Base-by-base conservation (phyloP, 1,140 invertebrate genomes). In the Lepidurus packardi region DNA sequence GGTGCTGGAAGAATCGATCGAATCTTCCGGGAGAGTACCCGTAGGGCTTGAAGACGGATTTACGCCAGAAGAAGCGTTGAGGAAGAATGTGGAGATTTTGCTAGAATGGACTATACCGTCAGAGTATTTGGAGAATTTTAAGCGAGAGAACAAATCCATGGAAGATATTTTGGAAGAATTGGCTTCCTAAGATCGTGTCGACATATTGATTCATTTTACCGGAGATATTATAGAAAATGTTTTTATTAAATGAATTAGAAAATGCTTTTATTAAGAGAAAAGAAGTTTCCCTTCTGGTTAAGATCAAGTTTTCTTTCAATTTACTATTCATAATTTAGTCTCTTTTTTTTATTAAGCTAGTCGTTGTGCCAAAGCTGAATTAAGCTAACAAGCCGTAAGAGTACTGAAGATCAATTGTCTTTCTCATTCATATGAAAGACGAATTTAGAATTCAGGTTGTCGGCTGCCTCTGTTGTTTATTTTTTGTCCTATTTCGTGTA, bases 31-130 rank as follows among this genome's bases (percentile, higher is more conserved):
- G 1, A 89, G 91, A 45, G 85, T 85, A 21, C 89, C 91, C 1
- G 89, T 76, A 86, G 86, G 53, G 88, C 45, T 89, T 79, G 82
- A 85, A 1, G 43, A 24, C 11, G 81, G 80, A 4, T 82, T 82
- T 10, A 79, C 90, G 3, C 42, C 65, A 1, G 45, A 45, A 4
- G 77, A 80, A 1, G 8, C 21, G 11, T 84, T 94, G 1, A 89
- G 90, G 73, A 87, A 85, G 21, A 94, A 94, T 84, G 89, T 94
- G 16, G 88, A 92, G 81, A 90, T 91, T 80, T 88, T 94, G 80
- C 85, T 94, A 4, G 90, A 93, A 73, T 93, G 92, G 89, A 94
- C 93, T 7, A 90, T 94, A 44, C 93, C 93, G 0, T 89, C 89
- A 80, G 86, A 91, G 65, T 90, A 92, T 79, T 92, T 93, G 92